Conservation (phyloP, 2,888 invertebrate genomes). For the Sminthurinus aureus region DNA sequence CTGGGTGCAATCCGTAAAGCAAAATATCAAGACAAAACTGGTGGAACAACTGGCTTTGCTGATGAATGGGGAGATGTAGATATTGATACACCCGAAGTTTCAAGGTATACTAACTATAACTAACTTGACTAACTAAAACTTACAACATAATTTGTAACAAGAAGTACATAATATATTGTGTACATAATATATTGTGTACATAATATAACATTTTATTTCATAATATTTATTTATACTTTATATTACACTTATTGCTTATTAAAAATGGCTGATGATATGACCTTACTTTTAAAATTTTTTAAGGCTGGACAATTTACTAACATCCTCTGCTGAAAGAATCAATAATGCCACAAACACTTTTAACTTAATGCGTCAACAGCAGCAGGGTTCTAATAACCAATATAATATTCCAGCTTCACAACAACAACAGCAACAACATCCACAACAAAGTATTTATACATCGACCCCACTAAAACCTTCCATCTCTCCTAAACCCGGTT, state of each 20-base stretch:
- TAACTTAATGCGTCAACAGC: conserved; percentile 55
- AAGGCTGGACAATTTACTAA: conserved; percentile 56
- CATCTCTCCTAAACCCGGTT: conserved; percentile 56
- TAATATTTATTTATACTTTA: not conserved
- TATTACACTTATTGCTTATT: not conserved
- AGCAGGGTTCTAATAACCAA: not conserved
- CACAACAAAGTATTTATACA: conserved; percentile 38
- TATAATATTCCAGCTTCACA: not conserved
- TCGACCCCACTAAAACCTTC: conserved; percentile 56
- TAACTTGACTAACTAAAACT: not conserved
- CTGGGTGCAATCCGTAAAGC: conserved; percentile 92
- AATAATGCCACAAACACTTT: conserved; percentile 57
- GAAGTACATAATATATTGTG: not conserved
- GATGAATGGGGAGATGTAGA: conserved; percentile 57
- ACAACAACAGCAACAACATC: conserved; percentile 6
- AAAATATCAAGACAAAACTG: conserved; percentile 80
- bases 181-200: too few species aligned
- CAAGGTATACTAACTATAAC: conserved; percentile 48
- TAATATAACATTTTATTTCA: not conserved
- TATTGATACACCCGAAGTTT: conserved; percentile 54
- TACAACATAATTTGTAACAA: not conserved
- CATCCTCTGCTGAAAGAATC: conserved; percentile 58
- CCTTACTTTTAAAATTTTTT: conserved; percentile 5
- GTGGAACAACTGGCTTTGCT: conserved; percentile 63
- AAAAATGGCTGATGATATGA: not conserved